These are phyloP conservation scores for Cyprinodon tularosa DNA, from an alignment of 2,113 vertebrate genomes.

Conservation along the genomic window DNA sequence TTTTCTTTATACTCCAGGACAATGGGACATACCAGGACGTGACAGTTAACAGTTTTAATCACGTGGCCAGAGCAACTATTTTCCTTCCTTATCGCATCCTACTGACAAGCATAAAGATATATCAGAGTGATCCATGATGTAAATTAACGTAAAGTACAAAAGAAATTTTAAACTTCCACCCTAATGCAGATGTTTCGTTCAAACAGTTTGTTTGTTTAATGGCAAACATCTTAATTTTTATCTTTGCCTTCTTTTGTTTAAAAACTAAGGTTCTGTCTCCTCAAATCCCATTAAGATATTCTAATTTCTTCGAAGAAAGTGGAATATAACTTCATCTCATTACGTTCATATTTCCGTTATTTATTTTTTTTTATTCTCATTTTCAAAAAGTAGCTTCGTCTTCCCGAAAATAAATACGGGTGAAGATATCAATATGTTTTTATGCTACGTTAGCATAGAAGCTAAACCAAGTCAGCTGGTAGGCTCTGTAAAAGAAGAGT, in stretches of 20 bases:
- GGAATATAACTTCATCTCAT: background rate
- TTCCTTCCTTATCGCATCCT: too few relatives aligned
- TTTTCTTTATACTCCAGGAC: too few relatives aligned
- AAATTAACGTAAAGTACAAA: too few relatives aligned
- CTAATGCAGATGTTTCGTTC: background rate
- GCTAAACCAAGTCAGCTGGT: constrained; percentile 18
- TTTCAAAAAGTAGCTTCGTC: background rate
- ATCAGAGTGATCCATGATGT: too few relatives aligned
- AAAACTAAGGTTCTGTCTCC: background rate
- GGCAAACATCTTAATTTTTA: background rate
- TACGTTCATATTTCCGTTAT: too few relatives aligned
- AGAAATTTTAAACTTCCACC: too few relatives aligned
- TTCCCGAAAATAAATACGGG: background rate
- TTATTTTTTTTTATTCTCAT: background rate
- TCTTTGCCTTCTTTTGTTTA: background rate
- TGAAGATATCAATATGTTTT: background rate
- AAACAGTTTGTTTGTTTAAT: background rate
- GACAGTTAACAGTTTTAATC: too few relatives aligned
- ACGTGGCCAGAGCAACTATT: too few relatives aligned
- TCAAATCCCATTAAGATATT: background rate
- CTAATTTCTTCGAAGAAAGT: background rate
- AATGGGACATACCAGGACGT: too few relatives aligned
- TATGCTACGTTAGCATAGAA: constrained; percentile 3
- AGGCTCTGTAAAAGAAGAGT: background rate
- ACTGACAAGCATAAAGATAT: too few relatives aligned